Evolutionary conservation across 2,888 invertebrate species (phyloP), one percentile per base, ranked within the genome.

Genomic region (Agonopterix subpropinquella): DNA sequence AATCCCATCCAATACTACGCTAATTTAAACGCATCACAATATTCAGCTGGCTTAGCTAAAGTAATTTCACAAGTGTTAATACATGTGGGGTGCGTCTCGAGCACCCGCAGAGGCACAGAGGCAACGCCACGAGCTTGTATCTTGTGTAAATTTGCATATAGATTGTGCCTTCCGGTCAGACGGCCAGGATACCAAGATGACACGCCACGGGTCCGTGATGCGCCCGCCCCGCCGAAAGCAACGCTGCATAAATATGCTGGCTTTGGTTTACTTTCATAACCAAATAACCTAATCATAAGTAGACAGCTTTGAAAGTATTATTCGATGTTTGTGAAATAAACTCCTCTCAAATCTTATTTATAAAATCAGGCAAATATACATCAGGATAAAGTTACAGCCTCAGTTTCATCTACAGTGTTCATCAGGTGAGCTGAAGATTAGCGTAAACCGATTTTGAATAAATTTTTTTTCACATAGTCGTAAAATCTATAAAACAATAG

Each of bases 111-210:
- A 57, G 57, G 59, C 65, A 57, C 10, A 58, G 65, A 68, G 61
- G 67, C 67, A 68, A 71, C 80, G 74, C 79, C 81, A 75, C 73
- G 73, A 72, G 75, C 80, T 77, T 80, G 82, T 85, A 82, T 86
- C 85, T 84, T 81, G 75, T 73, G 69, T 70, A 66, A 72, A 89
- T 89, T 89, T 82, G 85, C 89, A 89, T 89, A 88, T 89, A 89
- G 88, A 89, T 89, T 89, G 88, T 86, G 80, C 88, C 87, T 87
- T 87, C 80, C 81, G 81, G 80, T 80, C 83, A 83, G 72, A 77
- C 74, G 68, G 69, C 72, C 80, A 68, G 69, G 7, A 28, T 28
- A 5, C 72, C 80, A 84, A 83, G 85, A 84, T 77, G 85, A 82
- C 81, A 80, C 79, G 70, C 75, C 81, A 80, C 79, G 70, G 75